Conservation (phyloP, 2,113 vertebrate species). For the Paramisgurnus dabryanus region DNA sequence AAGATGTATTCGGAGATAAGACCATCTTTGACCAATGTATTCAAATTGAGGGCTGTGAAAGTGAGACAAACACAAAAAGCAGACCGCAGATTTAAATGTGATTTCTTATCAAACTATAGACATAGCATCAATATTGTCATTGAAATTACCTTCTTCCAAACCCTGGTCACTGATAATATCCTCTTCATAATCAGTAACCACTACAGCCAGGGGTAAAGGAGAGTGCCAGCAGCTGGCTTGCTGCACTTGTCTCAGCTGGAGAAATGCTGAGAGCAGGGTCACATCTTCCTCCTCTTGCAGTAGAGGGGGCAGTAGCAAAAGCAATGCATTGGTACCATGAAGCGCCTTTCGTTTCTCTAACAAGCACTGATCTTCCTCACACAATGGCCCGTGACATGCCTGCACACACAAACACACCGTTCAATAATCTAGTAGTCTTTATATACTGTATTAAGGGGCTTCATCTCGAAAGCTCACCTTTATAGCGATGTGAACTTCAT, state of each 20-base stretch:
- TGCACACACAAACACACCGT: slow-evolving; percentile 51
- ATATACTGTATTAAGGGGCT: no score
- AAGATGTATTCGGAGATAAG: slow-evolving; percentile 84
- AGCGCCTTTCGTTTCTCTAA: slow-evolving; percentile 80
- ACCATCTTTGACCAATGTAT: slow-evolving; percentile 81
- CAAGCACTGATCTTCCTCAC: slow-evolving; percentile 68
- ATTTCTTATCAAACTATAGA: not conserved
- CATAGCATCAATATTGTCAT: not conserved
- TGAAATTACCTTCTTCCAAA: slow-evolving; percentile 67
- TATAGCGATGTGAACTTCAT: slow-evolving; percentile 78
- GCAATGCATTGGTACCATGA: slow-evolving; percentile 81
- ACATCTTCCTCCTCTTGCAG: slow-evolving; percentile 74
- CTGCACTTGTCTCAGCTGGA: slow-evolving; percentile 90
- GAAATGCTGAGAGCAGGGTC: slow-evolving; percentile 83
- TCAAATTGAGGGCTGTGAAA: slow-evolving; percentile 83
- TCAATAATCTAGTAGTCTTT: no score
- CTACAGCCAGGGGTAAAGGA: slow-evolving; percentile 80
- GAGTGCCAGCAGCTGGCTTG: slow-evolving; percentile 85
- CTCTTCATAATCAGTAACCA: slow-evolving; percentile 72
- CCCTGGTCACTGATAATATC: slow-evolving; percentile 28
- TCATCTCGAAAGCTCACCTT: slow-evolving; percentile 71
- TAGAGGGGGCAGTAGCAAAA: slow-evolving; percentile 82
- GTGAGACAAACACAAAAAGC: slow-evolving; percentile 37
- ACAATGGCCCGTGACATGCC: slow-evolving; percentile 79
- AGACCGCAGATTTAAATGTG: not conserved